phyloP scores from a whole-genome alignment of 2,113 vertebrate genomes.

The Myotis davidii region DNA sequence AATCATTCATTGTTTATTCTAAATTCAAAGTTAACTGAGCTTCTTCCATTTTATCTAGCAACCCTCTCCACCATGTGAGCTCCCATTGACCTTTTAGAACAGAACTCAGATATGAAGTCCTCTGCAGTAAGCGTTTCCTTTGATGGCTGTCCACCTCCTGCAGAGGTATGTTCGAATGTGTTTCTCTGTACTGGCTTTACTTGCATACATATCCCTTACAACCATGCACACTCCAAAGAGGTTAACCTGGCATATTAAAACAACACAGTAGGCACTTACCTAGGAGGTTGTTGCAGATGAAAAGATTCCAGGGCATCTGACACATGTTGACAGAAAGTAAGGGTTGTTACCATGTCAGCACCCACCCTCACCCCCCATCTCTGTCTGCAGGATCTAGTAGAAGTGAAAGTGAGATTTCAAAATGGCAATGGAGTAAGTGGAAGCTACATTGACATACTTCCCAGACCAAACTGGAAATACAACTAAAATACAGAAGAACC shows the following conservation, averaged over 20 bases:
- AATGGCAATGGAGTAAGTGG: too few relatives aligned
- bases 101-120: neutral
- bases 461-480: too few relatives aligned
- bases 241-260: neutral
- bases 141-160: neutral
- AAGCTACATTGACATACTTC: too few relatives aligned
- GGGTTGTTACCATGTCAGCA: neutral
- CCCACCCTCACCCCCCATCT: neutral
- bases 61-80: neutral
- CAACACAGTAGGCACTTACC: neutral
- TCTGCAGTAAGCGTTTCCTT: neutral
- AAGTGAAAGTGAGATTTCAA: too few relatives aligned
- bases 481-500: too few relatives aligned
- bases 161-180: neutral
- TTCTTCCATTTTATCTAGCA: neutral
- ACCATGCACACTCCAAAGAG: neutral
- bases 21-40: neutral
- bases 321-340: neutral
- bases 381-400: neutral
- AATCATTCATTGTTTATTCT: too few relatives aligned
- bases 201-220: neutral
- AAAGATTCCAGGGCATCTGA: too few relatives aligned
- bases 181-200: neutral
- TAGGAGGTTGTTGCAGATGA: too few relatives aligned
- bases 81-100: neutral